Percentiles rank a stretch among this genome's conserved stretches.
These are phyloP conservation scores for Pelodiscus sinensis DNA, from an alignment of 2,113 vertebrate species.

Conservation along the genomic window DNA sequence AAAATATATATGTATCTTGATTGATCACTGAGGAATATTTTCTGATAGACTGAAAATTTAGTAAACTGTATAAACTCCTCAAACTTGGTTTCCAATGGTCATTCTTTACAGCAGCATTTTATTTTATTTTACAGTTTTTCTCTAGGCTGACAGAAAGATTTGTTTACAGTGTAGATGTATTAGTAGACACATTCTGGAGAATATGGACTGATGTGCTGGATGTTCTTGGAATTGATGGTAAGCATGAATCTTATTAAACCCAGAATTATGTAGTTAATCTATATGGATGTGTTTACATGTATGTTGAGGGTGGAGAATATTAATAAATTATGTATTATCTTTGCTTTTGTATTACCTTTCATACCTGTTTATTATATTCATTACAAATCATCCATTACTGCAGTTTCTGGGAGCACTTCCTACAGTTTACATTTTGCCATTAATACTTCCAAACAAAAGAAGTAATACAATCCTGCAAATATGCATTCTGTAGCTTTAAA, in stretches of 20 bases:
- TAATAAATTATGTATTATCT: background rate
- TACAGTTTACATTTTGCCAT: background rate
- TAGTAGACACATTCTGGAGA: slow-evolving; percentile 93
- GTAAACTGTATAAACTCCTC: background rate
- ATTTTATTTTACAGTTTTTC: slow-evolving; percentile 85
- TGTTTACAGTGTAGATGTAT: slow-evolving; percentile 92
- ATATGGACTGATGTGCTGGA: slow-evolving; percentile 94
- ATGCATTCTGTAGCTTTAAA: background rate
- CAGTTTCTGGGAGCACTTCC: background rate
- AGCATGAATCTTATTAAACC: slow-evolving; percentile 36
- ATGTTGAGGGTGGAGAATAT: background rate
- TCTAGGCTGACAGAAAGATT: slow-evolving; percentile 93
- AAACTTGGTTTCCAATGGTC: background rate
- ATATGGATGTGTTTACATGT: background rate
- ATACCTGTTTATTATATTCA: background rate
- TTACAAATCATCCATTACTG: background rate
- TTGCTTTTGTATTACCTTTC: background rate
- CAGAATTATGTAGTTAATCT: background rate
- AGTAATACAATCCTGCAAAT: background rate
- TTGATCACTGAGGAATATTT: background rate
- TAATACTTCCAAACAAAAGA: background rate
- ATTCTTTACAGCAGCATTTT: background rate
- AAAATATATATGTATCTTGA: background rate
- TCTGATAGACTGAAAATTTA: background rate
- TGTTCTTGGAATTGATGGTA: slow-evolving; percentile 96